Evolutionary conservation across 1,140 invertebrate genomes (phyloP).

Genomic region (Copidosoma floridanum): DNA sequence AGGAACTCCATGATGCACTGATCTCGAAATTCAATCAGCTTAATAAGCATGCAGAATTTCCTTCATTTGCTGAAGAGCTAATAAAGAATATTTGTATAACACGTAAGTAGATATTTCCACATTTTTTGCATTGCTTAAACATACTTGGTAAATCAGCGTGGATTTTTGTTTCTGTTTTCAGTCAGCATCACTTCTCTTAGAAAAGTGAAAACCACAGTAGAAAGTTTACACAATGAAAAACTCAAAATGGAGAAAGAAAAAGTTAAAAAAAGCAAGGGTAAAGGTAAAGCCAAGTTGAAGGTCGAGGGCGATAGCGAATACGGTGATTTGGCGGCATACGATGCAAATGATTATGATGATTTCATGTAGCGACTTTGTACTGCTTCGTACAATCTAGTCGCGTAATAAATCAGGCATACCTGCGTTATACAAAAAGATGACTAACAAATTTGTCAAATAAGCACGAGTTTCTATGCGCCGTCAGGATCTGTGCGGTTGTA

Average conservation of each 20-base stretch:
- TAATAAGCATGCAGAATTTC: constrained; percentile 71
- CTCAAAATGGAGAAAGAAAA: constrained; percentile 77
- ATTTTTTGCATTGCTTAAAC: not conserved
- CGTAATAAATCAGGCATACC: no score
- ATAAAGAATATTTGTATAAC: constrained; percentile 75
- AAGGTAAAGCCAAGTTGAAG: constrained; percentile 76
- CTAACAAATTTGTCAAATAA: no score
- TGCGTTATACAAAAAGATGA: no score
- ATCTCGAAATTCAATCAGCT: constrained; percentile 69
- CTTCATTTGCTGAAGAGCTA: constrained; percentile 75
- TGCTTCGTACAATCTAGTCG: constrained; percentile 48
- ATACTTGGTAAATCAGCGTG: not conserved
- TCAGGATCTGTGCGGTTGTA: no score
- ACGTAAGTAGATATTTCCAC: constrained; percentile 64
- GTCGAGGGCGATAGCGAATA: constrained; percentile 69
- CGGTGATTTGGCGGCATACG: constrained; percentile 53
- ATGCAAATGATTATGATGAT: constrained; percentile 64
- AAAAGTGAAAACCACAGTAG: constrained; percentile 77
- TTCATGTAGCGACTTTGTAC: constrained; percentile 64
- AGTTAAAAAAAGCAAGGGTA: constrained; percentile 69
- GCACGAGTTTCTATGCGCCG: no score
- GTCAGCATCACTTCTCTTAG: constrained; percentile 75
- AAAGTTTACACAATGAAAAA: constrained; percentile 79
- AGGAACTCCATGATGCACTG: constrained; percentile 72
- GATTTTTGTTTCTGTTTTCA: constrained; percentile 47